Base-by-base conservation (phyloP, 2,113 vertebrate genomes). In the Entosphenus tridentatus region DNA sequence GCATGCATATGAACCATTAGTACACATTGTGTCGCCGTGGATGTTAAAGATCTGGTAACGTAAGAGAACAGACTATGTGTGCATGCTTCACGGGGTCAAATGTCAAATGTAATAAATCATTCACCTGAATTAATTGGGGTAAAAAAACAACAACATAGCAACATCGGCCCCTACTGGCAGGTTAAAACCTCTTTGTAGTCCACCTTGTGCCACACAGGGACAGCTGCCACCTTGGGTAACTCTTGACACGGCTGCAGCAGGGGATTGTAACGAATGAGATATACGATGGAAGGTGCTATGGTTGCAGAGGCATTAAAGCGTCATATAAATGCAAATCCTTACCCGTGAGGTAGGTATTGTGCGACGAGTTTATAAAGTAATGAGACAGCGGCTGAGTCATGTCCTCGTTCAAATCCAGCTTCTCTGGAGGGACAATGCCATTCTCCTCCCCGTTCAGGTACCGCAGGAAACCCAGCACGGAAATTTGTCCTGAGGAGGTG, bases 341-440 rank as follows among this genome's bases (percentile, higher is more conserved):
- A 96, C 89, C 92, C 85, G 91, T 92, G 83, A 98, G 92, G 84
- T 98, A 98, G 72, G 93, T 98, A 72, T 85, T 96, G 78, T 96
- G 92, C 8, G 92, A 98, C 71, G 93, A 98, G 78, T 96, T 98
- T 78, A 96, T 96, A 80, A 98, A 96, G 74, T 98, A 98, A 77
- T 96, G 87, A 73, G 92, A 89, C 67, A 98, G 81, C 12, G 92
- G 92, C 72, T 89, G 80, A 72, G 87, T 89, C 90, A 96, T 96
- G 75, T 96, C 92, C 81, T 98, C 93, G 72, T 88, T 96, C 81
- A 88, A 81, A 82, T 98, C 93, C 83, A 98, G 80, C 82, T 98
- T 98, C 80, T 96, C 93, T 8, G 85, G 89, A 10, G 89, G 86
- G 67, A 98, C 86, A 1, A 96, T 89, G 39, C 85, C 84, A n/a